Conservation (phyloP, 2,797 vertebrate genomes). For the Apogon hyalosoma region DNA sequence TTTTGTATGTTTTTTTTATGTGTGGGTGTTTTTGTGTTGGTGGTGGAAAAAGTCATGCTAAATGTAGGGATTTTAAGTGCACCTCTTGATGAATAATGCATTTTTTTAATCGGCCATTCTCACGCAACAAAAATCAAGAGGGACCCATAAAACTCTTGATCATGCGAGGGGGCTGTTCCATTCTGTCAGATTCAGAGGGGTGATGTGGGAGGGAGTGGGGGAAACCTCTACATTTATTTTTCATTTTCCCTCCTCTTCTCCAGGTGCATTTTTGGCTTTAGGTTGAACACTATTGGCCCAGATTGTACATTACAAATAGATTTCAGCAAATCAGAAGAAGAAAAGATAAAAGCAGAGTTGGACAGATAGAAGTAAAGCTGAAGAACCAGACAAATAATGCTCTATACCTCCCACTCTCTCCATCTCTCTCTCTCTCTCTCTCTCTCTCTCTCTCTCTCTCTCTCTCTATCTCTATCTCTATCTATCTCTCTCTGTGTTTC, state of each 20-base stretch:
- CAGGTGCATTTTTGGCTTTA: constrained; percentile 1
- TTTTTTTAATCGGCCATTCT: constrained; percentile 40
- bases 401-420: constrained; percentile 35
- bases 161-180: constrained; percentile 49
- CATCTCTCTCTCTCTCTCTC: constrained; percentile 7
- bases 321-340: constrained; percentile 22
- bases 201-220: neutral
- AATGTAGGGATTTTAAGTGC: constrained; percentile 49
- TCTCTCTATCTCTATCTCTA: neutral
- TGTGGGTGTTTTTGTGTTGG: constrained; percentile 67
- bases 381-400: constrained; percentile 41
- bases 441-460: neutral
- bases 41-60: constrained; percentile 49
- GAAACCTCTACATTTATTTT: neutral
- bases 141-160: constrained; percentile 37
- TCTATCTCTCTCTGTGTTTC: constrained; percentile 29
- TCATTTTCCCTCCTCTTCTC: constrained; percentile 13
- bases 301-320: constrained; percentile 8
- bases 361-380: constrained; percentile 28
- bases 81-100: constrained; percentile 64
- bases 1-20: constrained; percentile 30
- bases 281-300: constrained; percentile 20
- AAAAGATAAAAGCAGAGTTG: constrained; percentile 12
- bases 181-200: constrained; percentile 33
- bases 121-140: constrained; percentile 52